A percentile compares a stretch with the other conserved stretches of the same genome.
Conservation (phyloP, 1,140 invertebrate species). For the Aphidius ervi region DNA sequence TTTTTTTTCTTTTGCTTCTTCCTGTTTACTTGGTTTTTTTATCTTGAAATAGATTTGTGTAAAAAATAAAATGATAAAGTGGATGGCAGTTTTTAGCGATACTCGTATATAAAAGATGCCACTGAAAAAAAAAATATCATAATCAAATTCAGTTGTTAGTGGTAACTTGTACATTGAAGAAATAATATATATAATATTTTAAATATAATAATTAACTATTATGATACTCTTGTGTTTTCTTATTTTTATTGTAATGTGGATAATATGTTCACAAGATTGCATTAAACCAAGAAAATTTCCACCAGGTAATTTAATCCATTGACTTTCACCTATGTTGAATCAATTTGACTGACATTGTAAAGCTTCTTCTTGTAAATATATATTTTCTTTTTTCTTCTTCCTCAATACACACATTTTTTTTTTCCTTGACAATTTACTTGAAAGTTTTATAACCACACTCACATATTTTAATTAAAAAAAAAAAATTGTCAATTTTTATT, state of each 20-base stretch:
- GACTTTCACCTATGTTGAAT: neutral
- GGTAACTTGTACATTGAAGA: neutral
- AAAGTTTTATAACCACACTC: too few species aligned
- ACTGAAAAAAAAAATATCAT: too few species aligned
- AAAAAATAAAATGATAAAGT: too few species aligned
- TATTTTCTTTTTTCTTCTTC: too few species aligned
- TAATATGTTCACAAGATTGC: constrained; percentile 32
- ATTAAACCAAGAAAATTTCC: constrained; percentile 42
- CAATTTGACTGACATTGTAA: neutral
- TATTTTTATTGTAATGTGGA: constrained; percentile 22
- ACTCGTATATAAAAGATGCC: too few species aligned
- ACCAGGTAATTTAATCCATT: constrained; percentile 35
- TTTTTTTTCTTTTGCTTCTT: too few species aligned
- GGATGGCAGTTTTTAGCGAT: too few species aligned
- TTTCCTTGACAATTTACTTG: too few species aligned
- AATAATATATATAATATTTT: neutral
- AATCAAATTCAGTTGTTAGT: neutral
- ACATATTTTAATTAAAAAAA: neutral
- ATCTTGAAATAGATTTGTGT: too few species aligned
- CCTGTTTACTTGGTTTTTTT: too few species aligned
- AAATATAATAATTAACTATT: neutral
- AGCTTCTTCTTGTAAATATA: neutral
- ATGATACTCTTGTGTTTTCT: constrained; percentile 28
- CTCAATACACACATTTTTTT: too few species aligned
- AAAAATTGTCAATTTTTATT: neutral